These are phyloP conservation scores for Labia minor DNA, from an alignment of 2,888 invertebrate species.

Conservation along the genomic window DNA sequence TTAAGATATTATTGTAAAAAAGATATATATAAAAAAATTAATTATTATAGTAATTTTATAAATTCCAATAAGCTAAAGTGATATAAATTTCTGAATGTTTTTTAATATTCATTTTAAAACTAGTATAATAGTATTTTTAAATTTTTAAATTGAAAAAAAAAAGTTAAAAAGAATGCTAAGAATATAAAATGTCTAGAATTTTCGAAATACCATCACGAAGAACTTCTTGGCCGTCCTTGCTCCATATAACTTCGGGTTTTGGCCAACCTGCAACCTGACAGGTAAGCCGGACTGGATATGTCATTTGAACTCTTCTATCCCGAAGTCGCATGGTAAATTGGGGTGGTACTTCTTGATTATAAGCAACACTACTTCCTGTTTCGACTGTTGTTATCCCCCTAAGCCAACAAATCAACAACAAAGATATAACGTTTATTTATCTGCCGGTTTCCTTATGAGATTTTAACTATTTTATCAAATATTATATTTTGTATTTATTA, in stretches of 20 bases:
- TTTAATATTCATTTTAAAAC: no score
- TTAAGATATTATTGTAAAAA: no score
- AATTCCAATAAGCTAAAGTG: no score
- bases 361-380: conserved; percentile 31
- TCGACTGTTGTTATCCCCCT: conserved; percentile 26
- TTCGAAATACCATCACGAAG: conserved; percentile 43
- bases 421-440: not conserved
- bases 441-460: not conserved
- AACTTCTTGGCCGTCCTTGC: conserved; percentile 60
- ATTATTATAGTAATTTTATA: no score
- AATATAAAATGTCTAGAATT: no score
- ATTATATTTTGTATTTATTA: no score
- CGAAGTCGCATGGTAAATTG: conserved; percentile 77
- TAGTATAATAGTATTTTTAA: no score
- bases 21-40: no score
- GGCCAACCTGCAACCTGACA: conserved; percentile 75
- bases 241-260: conserved; percentile 68
- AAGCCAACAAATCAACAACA: conserved; percentile 16
- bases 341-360: conserved; percentile 47
- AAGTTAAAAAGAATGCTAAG: no score
- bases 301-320: conserved; percentile 70
- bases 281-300: conserved; percentile 73
- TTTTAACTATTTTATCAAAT: no score
- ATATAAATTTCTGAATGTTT: no score
- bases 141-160: no score